Evolutionary conservation across 2,113 vertebrate species (phyloP), one percentile per base, ranked within the genome.

Genomic region (Psettodes erumei): DNA sequence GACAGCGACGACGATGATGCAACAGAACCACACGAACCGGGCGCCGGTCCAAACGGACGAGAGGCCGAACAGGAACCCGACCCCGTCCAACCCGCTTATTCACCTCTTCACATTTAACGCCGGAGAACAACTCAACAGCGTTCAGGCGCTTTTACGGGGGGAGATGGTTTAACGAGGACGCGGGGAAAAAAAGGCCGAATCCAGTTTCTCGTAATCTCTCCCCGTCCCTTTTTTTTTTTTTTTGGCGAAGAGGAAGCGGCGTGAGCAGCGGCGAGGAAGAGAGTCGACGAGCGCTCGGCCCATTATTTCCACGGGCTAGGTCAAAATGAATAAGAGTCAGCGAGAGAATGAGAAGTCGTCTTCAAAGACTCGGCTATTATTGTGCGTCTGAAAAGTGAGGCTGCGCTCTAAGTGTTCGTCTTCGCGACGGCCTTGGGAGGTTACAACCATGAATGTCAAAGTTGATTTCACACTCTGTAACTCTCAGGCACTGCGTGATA

Each of bases 361-460:
- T 87, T 90, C 85, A 90, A 90, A 90, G 88, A 71, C 81, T 77
- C 63, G 15, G 54, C 79, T 85, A 92, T 90, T 90, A 90, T 90
- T 90, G 88, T 85, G 75, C 66, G 79, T 89, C 84, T 85, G 87
- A 86, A 74, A 84, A 87, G 87, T 86, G 89, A 88, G 85, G 86
- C 85, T 84, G 66, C 45, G 54, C 51, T 87, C 79, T 86, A 86
- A 88, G 86, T 85, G 88, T 78, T 88, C 80, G 63, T 83, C 83
- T 87, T 86, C 55, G 86, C 79, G 67, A 82, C 19, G 84, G 90
- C 90, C 87, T 89, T 88, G 90, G 83, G 87, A 89, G 80, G 86
- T 84, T 90, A 77, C 71, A 86, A 77, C 83, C 90, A 83, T 90
- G 87, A 91, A 90, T 89, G 90, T 91, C 90, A 91, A 87, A 85